phyloP scores from a whole-genome alignment of 2,888 invertebrate genomes.

The Embidobia sp. region DNA sequence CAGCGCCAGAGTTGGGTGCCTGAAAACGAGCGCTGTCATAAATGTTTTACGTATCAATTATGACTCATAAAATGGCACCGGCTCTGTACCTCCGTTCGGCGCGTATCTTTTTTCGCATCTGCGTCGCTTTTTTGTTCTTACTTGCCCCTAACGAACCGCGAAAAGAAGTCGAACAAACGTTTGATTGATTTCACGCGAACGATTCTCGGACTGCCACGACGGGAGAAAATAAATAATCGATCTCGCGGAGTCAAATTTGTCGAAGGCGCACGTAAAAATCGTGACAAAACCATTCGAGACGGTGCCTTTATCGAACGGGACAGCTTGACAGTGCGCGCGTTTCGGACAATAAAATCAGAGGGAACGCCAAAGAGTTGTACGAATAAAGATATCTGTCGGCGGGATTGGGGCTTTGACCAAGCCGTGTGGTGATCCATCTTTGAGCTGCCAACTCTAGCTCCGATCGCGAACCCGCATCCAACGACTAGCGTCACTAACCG shows the following conservation, averaged over 20 bases:
- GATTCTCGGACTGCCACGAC: constrained; percentile 5
- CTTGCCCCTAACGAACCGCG: no score
- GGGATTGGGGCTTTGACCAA: constrained; percentile 63
- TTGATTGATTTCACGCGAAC: constrained; percentile 17
- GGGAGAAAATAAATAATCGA: constrained; percentile 30
- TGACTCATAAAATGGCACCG: constrained; percentile 5
- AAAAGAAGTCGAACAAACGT: constrained; percentile 11
- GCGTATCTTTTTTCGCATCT: no score
- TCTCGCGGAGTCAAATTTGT: constrained; percentile 42
- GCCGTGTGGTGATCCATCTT: constrained; percentile 65
- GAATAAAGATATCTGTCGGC: constrained; percentile 66
- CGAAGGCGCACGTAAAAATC: constrained; percentile 39
- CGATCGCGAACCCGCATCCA: constrained; percentile 54
- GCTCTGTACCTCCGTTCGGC: no score
- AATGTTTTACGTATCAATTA: constrained; percentile 47
- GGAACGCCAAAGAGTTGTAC: constrained; percentile 58
- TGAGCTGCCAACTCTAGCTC: constrained; percentile 65
- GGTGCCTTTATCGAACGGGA: constrained; percentile 59
- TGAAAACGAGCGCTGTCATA: constrained; percentile 19
- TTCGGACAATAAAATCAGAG: constrained; percentile 66
- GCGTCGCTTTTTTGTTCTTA: no score
- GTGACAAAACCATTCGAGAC: constrained; percentile 54
- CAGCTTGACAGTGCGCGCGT: constrained; percentile 64
- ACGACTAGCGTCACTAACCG: constrained; percentile 59
- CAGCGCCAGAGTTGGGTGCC: constrained; percentile 3